Percentiles rank a stretch among this genome's conserved stretches.
phyloP scores from a whole-genome alignment of 2,797 vertebrate genomes.

The Pelobates cultripes region DNA sequence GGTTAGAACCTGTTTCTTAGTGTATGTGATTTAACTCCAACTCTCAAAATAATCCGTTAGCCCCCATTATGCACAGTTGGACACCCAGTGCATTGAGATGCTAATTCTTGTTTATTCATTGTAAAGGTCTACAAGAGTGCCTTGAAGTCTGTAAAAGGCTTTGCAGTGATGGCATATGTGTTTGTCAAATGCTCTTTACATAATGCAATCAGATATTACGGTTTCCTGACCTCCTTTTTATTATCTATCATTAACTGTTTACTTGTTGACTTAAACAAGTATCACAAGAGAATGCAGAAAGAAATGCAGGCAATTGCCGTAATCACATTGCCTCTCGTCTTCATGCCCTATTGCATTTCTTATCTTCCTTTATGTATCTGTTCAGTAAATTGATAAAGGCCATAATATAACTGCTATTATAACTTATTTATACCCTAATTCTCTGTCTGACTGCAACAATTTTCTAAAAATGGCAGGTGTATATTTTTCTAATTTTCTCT shows the following conservation, averaged over 20 bases:
- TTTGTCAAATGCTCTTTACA: not conserved
- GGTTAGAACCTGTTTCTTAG: too few species aligned
- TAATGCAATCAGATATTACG: slow-evolving; percentile 12
- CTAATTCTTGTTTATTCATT: not conserved
- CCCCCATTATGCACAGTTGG: too few species aligned
- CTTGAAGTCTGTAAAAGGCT: not conserved
- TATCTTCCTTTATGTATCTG: not conserved
- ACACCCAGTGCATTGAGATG: too few species aligned
- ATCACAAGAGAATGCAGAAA: slow-evolving; percentile 6
- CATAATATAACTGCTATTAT: not conserved
- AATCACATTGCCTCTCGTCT: slow-evolving; percentile 2
- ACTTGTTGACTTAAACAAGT: slow-evolving; percentile 7
- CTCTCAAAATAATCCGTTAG: too few species aligned
- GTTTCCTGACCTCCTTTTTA: slow-evolving; percentile 28
- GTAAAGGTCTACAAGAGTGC: not conserved
- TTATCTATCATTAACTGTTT: slow-evolving; percentile 23
- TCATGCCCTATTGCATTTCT: not conserved
- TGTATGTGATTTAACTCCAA: too few species aligned
- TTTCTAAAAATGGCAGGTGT: not conserved
- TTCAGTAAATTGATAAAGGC: not conserved
- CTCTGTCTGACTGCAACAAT: not conserved
- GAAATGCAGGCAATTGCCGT: not conserved
- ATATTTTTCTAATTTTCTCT: too few species aligned
- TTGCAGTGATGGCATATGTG: slow-evolving; percentile 8
- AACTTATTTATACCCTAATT: not conserved